Percentiles rank a stretch among this genome's conserved stretches.
Evolutionary conservation across 2,797 vertebrate genomes (phyloP).

Genomic region (Vespertilio murinus): DNA sequence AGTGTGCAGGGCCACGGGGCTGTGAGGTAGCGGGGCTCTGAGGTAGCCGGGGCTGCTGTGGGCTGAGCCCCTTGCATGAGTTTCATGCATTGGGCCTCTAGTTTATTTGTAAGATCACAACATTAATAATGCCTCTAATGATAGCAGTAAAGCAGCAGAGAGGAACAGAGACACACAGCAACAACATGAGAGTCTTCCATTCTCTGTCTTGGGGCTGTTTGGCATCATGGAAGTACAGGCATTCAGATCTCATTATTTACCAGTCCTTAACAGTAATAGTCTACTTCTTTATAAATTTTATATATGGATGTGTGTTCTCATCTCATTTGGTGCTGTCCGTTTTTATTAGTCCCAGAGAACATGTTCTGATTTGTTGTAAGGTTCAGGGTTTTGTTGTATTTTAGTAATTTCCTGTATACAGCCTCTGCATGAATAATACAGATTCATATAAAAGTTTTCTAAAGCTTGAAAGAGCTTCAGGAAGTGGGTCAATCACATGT

Average conservation of each 20-base stretch:
- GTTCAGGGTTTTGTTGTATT: slow-evolving; percentile 9
- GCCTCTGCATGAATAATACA: slow-evolving; percentile 30
- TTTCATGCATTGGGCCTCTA: no score
- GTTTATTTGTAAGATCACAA: slow-evolving; percentile 52
- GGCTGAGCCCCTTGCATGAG: no score
- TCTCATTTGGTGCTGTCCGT: not conserved
- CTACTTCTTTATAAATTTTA: slow-evolving; percentile 1
- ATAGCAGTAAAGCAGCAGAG: slow-evolving; percentile 50
- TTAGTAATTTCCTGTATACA: slow-evolving; percentile 25
- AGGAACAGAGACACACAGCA: not conserved
- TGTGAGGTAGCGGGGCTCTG: no score
- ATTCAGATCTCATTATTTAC: slow-evolving; percentile 28
- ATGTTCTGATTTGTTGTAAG: slow-evolving; percentile 18
- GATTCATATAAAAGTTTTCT: slow-evolving; percentile 1
- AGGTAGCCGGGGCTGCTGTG: no score
- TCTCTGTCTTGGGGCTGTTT: slow-evolving; percentile 27
- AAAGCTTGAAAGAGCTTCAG: not conserved
- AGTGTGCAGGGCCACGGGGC: no score
- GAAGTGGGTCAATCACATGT: not conserved
- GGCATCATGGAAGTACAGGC: not conserved
- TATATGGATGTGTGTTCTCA: not conserved
- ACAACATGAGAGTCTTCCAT: not conserved
- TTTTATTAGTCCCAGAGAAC: not conserved
- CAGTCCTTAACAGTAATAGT: not conserved
- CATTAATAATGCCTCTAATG: slow-evolving; percentile 28